phyloP scores from a whole-genome alignment of 1,140 invertebrate species.

The Platyura marginata region DNA sequence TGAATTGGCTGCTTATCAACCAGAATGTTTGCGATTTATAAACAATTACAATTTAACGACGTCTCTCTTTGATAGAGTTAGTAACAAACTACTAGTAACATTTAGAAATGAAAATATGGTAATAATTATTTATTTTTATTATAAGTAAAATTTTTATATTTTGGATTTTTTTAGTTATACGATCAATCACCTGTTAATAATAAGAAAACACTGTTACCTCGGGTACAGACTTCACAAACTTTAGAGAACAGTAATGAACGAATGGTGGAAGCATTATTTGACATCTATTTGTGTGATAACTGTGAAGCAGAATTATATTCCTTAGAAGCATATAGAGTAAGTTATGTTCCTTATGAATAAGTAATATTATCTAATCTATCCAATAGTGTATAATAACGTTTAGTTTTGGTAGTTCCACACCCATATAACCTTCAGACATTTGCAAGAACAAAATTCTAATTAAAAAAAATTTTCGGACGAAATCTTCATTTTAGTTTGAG shows the following conservation, averaged over 20 bases:
- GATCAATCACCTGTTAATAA: conserved; percentile 15
- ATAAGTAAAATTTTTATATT: not conserved
- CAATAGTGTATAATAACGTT: too few relatives aligned
- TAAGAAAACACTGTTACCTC: conserved; percentile 17
- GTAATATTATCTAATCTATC: too few relatives aligned
- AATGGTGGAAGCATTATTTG: conserved; percentile 33
- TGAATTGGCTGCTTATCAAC: conserved; percentile 41
- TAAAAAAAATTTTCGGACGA: too few relatives aligned
- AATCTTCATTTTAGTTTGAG: too few relatives aligned
- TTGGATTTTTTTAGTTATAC: conserved; percentile 14
- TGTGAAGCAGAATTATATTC: conserved; percentile 43
- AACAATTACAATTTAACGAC: conserved; percentile 55
- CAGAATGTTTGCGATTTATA: conserved; percentile 41
- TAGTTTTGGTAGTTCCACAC: too few relatives aligned
- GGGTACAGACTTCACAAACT: conserved; percentile 20
- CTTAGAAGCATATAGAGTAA: conserved; percentile 33
- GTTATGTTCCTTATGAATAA: too few relatives aligned
- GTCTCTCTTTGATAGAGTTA: conserved; percentile 42
- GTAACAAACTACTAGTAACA: conserved; percentile 44
- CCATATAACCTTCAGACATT: too few relatives aligned
- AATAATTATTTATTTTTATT: not conserved
- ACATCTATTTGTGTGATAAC: conserved; percentile 55
- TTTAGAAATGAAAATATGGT: conserved; percentile 57
- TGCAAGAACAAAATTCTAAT: too few relatives aligned
- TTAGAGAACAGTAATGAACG: conserved; percentile 20